These are phyloP conservation scores for Hetaerina americana DNA, from an alignment of 1,140 invertebrate species.

Conservation along the genomic window DNA sequence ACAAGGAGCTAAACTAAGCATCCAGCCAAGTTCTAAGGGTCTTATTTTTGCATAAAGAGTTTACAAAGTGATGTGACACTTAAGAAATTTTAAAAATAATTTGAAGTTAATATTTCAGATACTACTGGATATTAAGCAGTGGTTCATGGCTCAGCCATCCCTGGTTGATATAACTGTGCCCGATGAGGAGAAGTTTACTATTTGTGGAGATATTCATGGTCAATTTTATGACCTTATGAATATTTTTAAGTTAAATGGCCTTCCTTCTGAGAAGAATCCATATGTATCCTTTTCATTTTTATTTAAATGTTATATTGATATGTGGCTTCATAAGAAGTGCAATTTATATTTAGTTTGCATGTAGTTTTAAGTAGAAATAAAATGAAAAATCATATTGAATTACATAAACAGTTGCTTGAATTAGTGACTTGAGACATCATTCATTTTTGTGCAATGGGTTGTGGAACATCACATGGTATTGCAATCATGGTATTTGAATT, in stretches of 20 bases:
- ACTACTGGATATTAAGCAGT: conserved; percentile 75
- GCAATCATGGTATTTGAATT: no score
- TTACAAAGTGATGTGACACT: no score
- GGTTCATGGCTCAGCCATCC: conserved; percentile 72
- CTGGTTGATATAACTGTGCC: conserved; percentile 82
- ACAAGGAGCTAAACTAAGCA: no score
- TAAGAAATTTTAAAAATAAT: not conserved
- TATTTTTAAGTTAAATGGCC: conserved; percentile 93
- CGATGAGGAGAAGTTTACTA: conserved; percentile 87
- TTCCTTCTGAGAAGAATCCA: conserved; percentile 89
- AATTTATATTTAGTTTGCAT: no score
- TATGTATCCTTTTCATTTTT: conserved; percentile 55
- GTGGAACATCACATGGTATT: no score
- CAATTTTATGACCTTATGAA: conserved; percentile 98
- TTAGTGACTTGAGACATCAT: no score
- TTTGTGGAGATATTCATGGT: conserved; percentile 99
- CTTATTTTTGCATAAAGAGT: no score
- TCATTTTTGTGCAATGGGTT: no score
- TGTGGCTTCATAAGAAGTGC: not conserved
- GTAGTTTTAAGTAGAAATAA: no score
- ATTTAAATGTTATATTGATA: not conserved
- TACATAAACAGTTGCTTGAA: no score
- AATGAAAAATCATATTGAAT: no score
- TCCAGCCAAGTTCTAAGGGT: no score
- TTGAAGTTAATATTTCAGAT: conserved; percentile 49